Conservation (phyloP, 2,113 vertebrate genomes). For the Carassius gibelio region DNA sequence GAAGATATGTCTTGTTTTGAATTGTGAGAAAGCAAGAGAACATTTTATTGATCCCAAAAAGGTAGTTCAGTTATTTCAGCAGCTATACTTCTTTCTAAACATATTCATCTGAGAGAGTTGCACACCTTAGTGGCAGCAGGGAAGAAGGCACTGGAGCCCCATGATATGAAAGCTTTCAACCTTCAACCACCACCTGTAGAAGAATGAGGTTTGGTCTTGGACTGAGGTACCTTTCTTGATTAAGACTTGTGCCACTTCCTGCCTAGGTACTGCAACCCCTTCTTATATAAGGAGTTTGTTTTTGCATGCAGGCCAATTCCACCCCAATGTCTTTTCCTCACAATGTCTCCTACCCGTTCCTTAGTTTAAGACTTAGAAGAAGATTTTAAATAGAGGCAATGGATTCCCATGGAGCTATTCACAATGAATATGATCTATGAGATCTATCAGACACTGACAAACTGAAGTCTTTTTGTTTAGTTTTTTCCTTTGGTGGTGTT, state of each 20-base stretch:
- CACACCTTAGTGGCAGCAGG: neutral
- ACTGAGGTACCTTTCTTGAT: neutral
- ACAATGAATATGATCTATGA: neutral
- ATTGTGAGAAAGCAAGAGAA: neutral
- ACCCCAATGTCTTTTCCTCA: neutral
- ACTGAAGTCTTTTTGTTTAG: neutral
- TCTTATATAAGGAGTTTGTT: neutral
- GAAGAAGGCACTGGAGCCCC: neutral
- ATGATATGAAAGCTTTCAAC: neutral
- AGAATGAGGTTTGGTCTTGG: neutral
- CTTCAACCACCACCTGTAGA: neutral
- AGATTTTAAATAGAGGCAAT: constrained; percentile 3
- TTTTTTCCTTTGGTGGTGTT: neutral
- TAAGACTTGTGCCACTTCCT: neutral
- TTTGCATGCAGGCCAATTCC: neutral
- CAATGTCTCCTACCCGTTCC: neutral
- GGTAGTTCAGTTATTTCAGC: neutral
- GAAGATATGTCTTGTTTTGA: neutral
- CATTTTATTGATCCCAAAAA: neutral
- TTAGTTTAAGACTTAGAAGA: neutral
- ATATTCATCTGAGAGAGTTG: neutral
- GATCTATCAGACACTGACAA: neutral
- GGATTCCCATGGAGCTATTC: neutral
- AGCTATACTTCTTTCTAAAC: neutral
- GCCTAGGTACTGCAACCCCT: neutral